A percentile compares a stretch with the other conserved stretches of the same genome.
phyloP scores from a whole-genome alignment of 1,140 invertebrate species.

The Thaumatotibia leucotreta region DNA sequence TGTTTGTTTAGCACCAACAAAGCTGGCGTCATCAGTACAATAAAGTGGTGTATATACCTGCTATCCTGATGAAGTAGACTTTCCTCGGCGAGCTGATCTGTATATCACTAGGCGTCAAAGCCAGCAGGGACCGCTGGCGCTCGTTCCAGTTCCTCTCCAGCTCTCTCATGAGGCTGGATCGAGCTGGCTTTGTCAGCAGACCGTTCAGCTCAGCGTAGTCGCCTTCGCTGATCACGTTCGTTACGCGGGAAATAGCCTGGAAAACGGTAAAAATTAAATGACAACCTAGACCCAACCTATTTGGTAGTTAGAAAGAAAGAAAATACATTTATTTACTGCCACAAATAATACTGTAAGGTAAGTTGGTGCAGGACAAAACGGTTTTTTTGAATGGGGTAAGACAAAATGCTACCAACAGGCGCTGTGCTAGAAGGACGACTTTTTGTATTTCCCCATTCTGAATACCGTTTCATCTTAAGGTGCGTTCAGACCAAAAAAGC shows the following conservation, averaged over 20 bases:
- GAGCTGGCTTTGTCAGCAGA: constrained; percentile 60
- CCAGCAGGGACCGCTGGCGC: constrained; percentile 48
- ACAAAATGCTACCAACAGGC: too few species aligned
- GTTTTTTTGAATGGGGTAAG: too few species aligned
- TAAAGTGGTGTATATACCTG: constrained; percentile 50
- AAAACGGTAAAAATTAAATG: constrained; percentile 14
- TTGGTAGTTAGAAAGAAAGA: too few species aligned
- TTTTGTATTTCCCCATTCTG: too few species aligned
- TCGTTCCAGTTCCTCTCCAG: constrained; percentile 59
- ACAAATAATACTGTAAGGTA: too few species aligned
- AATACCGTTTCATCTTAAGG: too few species aligned
- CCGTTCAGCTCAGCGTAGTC: constrained; percentile 54
- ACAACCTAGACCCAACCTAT: background rate
- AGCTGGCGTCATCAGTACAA: too few species aligned
- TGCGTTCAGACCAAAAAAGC: too few species aligned
- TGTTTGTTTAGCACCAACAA: too few species aligned
- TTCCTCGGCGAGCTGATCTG: constrained; percentile 63
- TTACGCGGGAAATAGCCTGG: constrained; percentile 62
- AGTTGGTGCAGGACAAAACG: too few species aligned
- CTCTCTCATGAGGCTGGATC: constrained; percentile 52
- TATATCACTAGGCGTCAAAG: constrained; percentile 52
- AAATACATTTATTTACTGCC: too few species aligned
- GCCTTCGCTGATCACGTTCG: constrained; percentile 55
- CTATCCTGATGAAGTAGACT: constrained; percentile 66
- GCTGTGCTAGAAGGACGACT: too few species aligned